Evolutionary conservation across 2,113 vertebrate genomes (phyloP), one percentile per base, ranked within the genome.

Genomic region (Mesitornis unicolor): DNA sequence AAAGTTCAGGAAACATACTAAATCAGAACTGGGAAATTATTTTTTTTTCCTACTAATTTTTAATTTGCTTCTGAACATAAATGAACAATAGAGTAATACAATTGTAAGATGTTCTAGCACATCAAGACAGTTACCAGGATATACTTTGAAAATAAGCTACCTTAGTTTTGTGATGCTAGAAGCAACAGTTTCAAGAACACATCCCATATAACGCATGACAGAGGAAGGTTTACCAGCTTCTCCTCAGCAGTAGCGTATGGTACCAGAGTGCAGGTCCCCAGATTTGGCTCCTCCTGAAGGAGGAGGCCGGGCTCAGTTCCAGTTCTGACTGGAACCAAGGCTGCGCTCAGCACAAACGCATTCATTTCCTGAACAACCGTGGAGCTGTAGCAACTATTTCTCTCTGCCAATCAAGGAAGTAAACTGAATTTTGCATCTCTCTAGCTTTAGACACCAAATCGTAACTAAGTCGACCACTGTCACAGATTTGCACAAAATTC

Each of bases 311-410:
- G 17, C 35, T 16, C 31, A 8, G 19, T 9, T 73, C 35, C 50
- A 25, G 54, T 1, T 59, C 71, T 76, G 57, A 14, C 3, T 36
- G 17, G 7, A 84, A 2, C 6, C 16, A 51, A 33, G 15, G 33
- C 56, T 59, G 68, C 4, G 1, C 73, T 47, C 11, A 21, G 53
- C 17, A 42, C 59, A 45, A 28, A 42, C 1, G 3, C 5, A 28
- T 18, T 9, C 2, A 4, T 14, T 14, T 31, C 43, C 40, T 4
- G 7, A 51, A 31, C 25, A 67, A 56, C 38, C 2, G 0, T 7
- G 20, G 20, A 53, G 45, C n/a, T 1, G 5, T 43, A 76, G 47
- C 14, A 11, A 2, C 1, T 13, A 54, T 17, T 26, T 28, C 53
- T 33, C 35, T 51, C 54, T 31, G 10, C 21, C 59, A 31, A 13